Conservation (phyloP, 2,888 invertebrate genomes). For the Apodemia zela region DNA sequence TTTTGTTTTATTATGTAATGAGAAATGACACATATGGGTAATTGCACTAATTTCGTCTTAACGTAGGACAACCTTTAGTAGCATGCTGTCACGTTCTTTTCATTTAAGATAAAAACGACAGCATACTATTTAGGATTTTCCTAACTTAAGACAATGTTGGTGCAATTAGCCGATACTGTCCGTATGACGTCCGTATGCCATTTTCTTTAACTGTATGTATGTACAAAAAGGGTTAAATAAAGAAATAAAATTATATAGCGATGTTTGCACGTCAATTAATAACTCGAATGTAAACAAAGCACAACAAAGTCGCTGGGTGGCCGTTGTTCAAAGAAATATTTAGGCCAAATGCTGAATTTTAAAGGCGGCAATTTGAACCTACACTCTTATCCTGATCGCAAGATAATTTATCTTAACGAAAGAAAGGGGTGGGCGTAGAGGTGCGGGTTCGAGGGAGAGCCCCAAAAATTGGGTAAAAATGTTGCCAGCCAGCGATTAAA, state of each 20-base stretch:
- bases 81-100: too few relatives aligned
- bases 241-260: not conserved
- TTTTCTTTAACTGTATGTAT: too few relatives aligned
- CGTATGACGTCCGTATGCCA: too few relatives aligned
- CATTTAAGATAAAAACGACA: too few relatives aligned
- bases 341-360: conserved; percentile 73
- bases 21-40: too few relatives aligned
- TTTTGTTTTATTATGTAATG: too few relatives aligned
- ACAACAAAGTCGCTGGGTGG: conserved; percentile 44
- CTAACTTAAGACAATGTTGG: too few relatives aligned
- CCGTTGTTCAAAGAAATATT: conserved; percentile 59
- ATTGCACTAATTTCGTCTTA: too few relatives aligned
- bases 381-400: conserved; percentile 79
- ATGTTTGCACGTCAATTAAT: conserved; percentile 19
- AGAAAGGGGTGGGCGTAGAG: conserved; percentile 71
- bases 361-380: conserved; percentile 80
- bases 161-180: too few relatives aligned
- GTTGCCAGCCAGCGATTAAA: conserved; percentile 80
- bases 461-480: conserved; percentile 81
- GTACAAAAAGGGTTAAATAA: too few relatives aligned
- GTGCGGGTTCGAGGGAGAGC: conserved; percentile 44
- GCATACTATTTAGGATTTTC: too few relatives aligned
- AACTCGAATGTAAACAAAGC: conserved; percentile 30
- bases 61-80: too few relatives aligned
- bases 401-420: conserved; percentile 81